These are phyloP conservation scores for Heteromormyrus szaboi DNA, from an alignment of 2,797 vertebrate genomes.

Conservation along the genomic window DNA sequence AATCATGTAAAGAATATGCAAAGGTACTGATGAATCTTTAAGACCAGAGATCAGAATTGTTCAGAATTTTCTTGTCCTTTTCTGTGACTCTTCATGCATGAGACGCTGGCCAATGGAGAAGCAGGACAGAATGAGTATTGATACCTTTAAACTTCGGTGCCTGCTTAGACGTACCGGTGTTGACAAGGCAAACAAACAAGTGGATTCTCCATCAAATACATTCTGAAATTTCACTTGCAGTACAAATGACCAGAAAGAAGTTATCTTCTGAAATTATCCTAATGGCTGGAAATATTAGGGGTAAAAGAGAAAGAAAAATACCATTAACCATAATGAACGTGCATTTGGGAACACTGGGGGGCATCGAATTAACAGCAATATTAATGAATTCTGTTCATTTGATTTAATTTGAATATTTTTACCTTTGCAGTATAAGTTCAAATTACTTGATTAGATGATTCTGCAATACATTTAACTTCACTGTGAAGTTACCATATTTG, in stretches of 20 bases:
- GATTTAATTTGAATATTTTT: not conserved
- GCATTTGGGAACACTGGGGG: not conserved
- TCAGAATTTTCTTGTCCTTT: not conserved
- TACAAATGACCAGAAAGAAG: not conserved
- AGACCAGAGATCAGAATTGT: not conserved
- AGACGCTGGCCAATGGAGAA: not conserved
- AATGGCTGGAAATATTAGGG: not conserved
- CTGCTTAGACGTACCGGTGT: not conserved
- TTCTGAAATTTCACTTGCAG: not conserved
- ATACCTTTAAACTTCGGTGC: not conserved
- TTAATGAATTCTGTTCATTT: not conserved
- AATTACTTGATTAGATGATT: not conserved
- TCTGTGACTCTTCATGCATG: not conserved
- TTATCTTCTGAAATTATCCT: not conserved
- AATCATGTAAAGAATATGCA: not conserved
- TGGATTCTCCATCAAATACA: not conserved
- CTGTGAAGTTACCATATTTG: not conserved
- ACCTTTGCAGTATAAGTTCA: not conserved
- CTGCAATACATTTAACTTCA: not conserved
- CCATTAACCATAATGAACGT: not conserved
- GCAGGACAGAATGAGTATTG: not conserved
- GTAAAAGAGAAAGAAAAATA: not conserved
- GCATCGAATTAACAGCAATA: not conserved
- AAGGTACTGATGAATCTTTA: not conserved
- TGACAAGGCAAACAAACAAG: not conserved